Conservation (phyloP, 2,888 invertebrate genomes). For the Antheraea yamamai region DNA sequence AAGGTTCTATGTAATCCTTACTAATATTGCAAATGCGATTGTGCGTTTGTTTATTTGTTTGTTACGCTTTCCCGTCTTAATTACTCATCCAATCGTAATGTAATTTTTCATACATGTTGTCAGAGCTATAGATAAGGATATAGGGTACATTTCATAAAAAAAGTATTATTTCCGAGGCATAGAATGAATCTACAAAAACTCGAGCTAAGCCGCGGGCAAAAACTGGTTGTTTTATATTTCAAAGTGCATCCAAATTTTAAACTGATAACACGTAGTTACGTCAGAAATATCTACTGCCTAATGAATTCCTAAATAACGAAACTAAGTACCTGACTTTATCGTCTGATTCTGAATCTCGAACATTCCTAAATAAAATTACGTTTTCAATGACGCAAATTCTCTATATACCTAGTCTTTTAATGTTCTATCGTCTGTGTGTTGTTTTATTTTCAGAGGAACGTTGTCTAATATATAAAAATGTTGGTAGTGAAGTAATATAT, state of each 20-base stretch:
- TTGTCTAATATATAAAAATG: neutral
- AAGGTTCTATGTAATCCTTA: neutral
- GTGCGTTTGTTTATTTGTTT: too few species aligned
- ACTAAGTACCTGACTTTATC: conserved; percentile 2
- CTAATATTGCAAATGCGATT: too few species aligned
- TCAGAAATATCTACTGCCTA: neutral
- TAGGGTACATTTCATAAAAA: too few species aligned
- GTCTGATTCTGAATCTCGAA: conserved; percentile 23
- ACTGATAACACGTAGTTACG: neutral
- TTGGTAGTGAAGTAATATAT: neutral
- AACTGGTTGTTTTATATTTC: neutral
- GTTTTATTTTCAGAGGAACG: conserved; percentile 2
- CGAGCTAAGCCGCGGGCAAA: too few species aligned
- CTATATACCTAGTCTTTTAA: conserved; percentile 18
- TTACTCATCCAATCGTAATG: too few species aligned
- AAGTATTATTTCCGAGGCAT: too few species aligned
- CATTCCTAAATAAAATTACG: conserved; percentile 12
- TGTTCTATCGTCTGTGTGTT: conserved; percentile 7
- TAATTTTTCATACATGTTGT: too few species aligned
- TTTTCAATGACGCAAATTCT: neutral
- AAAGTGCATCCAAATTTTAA: neutral
- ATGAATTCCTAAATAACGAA: neutral
- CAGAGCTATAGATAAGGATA: too few species aligned
- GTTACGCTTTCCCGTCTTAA: too few species aligned
- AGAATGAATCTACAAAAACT: too few species aligned